Base-by-base conservation (phyloP, 1,140 invertebrate genomes). In the Coelopa frigida region DNA sequence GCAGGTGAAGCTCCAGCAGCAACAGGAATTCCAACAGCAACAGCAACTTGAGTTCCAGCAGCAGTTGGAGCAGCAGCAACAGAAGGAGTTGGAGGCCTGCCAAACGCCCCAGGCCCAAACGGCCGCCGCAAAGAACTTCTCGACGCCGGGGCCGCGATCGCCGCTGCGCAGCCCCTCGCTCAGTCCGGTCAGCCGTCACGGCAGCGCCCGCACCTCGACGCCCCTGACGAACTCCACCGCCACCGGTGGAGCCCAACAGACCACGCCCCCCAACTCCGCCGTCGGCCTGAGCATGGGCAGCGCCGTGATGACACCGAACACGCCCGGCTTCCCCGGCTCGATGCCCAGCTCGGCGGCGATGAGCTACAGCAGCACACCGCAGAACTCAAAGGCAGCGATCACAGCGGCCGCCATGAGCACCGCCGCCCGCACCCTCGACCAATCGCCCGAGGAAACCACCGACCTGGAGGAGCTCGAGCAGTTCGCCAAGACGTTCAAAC, bases 401-500 rank as follows among this genome's bases (percentile, higher is more conserved):
- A 40, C 26, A 12, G 43, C 58, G 17, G 72, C 70, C 52, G 77
- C 57, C 72, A 73, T 70, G 71, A 74, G 61, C 63, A 72, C 49
- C 59, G 40, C 72, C 7, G 73, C 73, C 3, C 70, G 75, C 54
- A 68, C 75, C 42, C 73, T 89, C 48, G 87, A 90, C 58, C 85
- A 87, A 10, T 82, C 84, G 12, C 80, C 84, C 0, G 91, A 96
- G 60, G 92, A 95, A 70, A 91, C 91, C 11, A 92, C 91, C 8
- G 93, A 96, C 70, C 78, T 97, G 21, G 92, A 95, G 70, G 94
- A 97, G 65, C 75, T 97, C 22, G 93, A 96, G 70, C 90, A 95
- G 59, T 97, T 97, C 68, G 93, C 94, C 23, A 95, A 96, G 70
- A 92, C 89, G 6, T 97, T 97, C 70, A 97, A 97, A 64, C 92